These are phyloP conservation scores for Cydia strobilella DNA, from an alignment of 1,140 invertebrate genomes.

Conservation along the genomic window DNA sequence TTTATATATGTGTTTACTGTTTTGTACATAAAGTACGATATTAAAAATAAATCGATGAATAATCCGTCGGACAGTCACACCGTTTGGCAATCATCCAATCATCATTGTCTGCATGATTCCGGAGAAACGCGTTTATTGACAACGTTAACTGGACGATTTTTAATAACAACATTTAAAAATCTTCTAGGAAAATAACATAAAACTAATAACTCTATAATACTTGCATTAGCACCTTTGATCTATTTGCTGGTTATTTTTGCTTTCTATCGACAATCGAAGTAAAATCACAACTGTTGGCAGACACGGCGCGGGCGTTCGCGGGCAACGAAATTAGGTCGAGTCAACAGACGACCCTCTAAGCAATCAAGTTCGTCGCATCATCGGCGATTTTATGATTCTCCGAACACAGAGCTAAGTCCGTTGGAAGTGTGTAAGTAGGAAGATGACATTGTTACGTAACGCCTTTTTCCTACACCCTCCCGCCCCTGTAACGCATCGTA, in stretches of 20 bases:
- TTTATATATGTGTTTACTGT: background rate
- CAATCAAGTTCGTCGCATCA: constrained; percentile 25
- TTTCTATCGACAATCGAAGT: constrained; percentile 1
- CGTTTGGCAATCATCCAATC: constrained; percentile 3
- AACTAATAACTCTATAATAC: background rate
- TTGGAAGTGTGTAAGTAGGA: background rate
- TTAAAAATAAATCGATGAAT: constrained; percentile 29
- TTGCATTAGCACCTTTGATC: background rate
- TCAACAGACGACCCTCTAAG: constrained; percentile 28
- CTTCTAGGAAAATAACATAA: background rate
- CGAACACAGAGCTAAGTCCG: background rate
- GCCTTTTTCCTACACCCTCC: too few species aligned
- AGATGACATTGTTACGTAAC: too few species aligned
- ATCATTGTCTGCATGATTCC: constrained; percentile 25
- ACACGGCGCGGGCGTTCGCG: background rate
- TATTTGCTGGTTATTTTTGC: constrained; percentile 10
- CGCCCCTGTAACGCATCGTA: too few species aligned
- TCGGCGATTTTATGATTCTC: constrained; percentile 13
- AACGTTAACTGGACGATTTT: constrained; percentile 8
- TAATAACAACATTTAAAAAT: background rate
- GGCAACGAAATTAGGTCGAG: constrained; percentile 24
- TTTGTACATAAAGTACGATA: background rate
- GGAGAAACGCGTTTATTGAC: constrained; percentile 20
- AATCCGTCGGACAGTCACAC: constrained; percentile 8
- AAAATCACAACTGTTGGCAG: constrained; percentile 20